Base-by-base conservation (phyloP, 1,140 invertebrate genomes). In the Drosophila lacteicornis region DNA sequence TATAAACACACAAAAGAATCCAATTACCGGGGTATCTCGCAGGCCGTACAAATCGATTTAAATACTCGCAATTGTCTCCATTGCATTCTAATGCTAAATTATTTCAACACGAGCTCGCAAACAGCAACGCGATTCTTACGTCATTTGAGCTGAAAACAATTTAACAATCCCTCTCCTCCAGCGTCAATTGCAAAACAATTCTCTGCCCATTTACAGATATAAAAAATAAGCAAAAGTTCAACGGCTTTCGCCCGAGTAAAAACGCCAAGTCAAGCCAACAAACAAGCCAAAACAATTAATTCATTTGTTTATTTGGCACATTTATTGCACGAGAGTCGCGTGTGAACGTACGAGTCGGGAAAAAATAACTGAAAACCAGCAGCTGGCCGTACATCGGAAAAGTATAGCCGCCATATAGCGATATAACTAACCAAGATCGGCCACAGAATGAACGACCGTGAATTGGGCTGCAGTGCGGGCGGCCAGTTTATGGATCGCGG, bases 401-500 rank as follows among this genome's bases (percentile, higher is more conserved):
- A 22, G 19, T 30, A 40, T 45, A 70, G 13, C 5, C 50, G 9
- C 3, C 65, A 40, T 58, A 71, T 50, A 58, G 15, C 27, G 43
- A 42, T 67, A 42, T 67, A 66, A 46, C 61, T 45, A 45, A 11
- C 51, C 46, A 25, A 63, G 59, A 82, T 79, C 58, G 66, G 63
- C 42, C 45, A 75, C 65, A 87, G 75, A 68, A 92, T 92, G 91
- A 91, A 91, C 79, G 88, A 92, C 80, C 91, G 91, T 77, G 87
- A 92, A 80, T 76, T 83, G 59, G 74, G 86, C 76, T 91, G 81
- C 75, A 91, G 85, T 80, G 66, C 91, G 43, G 82, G 75, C 61
- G 91, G 91, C 27, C 91, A 92, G 77, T 91, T 91, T 88, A 92
- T 92, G 91, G 92, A 92, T 81, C 88, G 91, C 57, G 91, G 90